Conservation (phyloP, 1,140 invertebrate species). For the Platyscapa corneri region DNA sequence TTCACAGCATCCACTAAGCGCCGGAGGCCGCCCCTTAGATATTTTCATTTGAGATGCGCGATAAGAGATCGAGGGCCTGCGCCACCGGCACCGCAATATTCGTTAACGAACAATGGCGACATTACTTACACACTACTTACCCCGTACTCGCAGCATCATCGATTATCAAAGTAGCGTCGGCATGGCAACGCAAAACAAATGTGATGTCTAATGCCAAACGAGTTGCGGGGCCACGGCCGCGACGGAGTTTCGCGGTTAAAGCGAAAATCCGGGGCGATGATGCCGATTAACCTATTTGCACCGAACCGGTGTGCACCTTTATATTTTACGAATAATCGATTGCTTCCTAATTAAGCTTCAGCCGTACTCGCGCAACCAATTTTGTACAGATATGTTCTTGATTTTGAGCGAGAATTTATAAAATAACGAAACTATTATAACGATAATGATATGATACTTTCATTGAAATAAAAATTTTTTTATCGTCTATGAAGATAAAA, state of each 20-base stretch:
- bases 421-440: not conserved
- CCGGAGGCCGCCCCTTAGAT: not conserved
- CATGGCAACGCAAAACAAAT: slow-evolving; percentile 42
- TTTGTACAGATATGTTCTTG: not conserved
- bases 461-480: not conserved
- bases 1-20: not conserved
- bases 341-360: slow-evolving; percentile 7
- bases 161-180: slow-evolving; percentile 45
- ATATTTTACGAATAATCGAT: slow-evolving; percentile 16
- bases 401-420: not conserved
- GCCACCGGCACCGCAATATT: not conserved
- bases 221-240: not conserved
- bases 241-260: not conserved
- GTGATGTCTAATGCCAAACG: slow-evolving; percentile 26
- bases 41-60: slow-evolving; percentile 15
- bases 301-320: not conserved
- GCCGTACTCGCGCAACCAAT: not conserved
- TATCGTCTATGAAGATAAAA: not conserved
- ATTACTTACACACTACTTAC: slow-evolving; percentile 47
- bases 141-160: slow-evolving; percentile 16
- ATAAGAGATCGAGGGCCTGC: slow-evolving; percentile 7
- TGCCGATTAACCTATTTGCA: slow-evolving; percentile 30
- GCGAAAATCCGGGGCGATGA: slow-evolving; percentile 18
- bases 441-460: not conserved
- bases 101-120: slow-evolving; percentile 34